Percentiles rank a stretch among this genome's conserved stretches.
Evolutionary conservation across 2,888 invertebrate species (phyloP).

Genomic region (Drosophila hawaiiensis): DNA sequence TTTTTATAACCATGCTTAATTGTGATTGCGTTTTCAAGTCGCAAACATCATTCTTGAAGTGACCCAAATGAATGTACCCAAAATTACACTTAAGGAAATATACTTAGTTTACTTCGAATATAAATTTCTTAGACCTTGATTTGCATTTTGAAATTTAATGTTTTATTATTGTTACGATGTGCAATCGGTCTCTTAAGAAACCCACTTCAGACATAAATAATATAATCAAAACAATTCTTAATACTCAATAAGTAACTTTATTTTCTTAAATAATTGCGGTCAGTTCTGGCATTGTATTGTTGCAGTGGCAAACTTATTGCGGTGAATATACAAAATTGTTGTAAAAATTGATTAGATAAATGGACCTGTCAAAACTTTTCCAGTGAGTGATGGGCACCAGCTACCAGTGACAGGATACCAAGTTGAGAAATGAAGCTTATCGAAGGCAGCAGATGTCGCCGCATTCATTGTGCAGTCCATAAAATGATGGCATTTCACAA

Average conservation of each 20-base stretch:
- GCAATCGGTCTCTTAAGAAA: neutral
- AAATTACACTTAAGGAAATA: neutral
- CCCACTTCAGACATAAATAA: neutral
- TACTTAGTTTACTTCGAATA: neutral
- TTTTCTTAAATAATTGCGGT: slow-evolving; percentile 3
- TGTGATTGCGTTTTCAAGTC: neutral
- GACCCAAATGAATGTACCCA: neutral
- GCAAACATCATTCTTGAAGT: neutral
- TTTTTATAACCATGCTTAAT: neutral
- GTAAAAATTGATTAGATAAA: slow-evolving; percentile 43
- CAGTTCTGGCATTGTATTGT: neutral
- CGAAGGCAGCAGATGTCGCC: slow-evolving; percentile 26
- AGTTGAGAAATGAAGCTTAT: slow-evolving; percentile 46
- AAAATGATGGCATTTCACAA: slow-evolving; percentile 36
- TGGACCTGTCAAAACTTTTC: slow-evolving; percentile 50
- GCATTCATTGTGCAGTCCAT: slow-evolving; percentile 29
- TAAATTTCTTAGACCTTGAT: neutral
- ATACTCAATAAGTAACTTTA: slow-evolving; percentile 1
- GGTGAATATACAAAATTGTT: slow-evolving; percentile 45
- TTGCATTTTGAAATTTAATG: neutral
- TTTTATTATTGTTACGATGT: neutral
- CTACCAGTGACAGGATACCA: slow-evolving; percentile 31
- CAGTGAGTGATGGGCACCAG: slow-evolving; percentile 14
- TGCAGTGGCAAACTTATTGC: slow-evolving; percentile 33
- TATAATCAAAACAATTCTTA: neutral